Base-by-base conservation (phyloP, 2,888 invertebrate species). In the Sphinx pinastri region DNA sequence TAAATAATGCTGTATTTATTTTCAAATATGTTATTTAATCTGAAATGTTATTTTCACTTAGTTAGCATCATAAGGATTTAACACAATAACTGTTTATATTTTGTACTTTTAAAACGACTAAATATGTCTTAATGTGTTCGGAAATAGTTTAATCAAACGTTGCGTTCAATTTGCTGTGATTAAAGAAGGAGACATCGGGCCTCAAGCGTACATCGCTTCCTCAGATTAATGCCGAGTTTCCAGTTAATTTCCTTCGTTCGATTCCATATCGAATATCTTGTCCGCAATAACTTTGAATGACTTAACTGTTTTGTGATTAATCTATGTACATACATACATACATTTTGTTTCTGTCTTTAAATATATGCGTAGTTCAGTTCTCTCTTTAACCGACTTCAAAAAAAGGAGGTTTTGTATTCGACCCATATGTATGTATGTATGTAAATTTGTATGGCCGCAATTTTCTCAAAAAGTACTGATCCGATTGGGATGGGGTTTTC, bases 211-310 rank as follows among this genome's bases (percentile, higher is more conserved):
- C 85, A 88, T 89, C 89, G 84, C 89, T 88, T 88, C 88, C 88
- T 86, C 77, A 84, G 84, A 90, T 89, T 89, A 89, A 83, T 85
- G 82, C 82, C 81, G 70, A 76, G 81, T 84, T 85, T 86, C 87
- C 84, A 85, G 84, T 86, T 88, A 82, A 91, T 90, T 90, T 91
- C 88, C 91, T 82, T 82, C 79, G 74, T 85, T 84, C 81, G 80
- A 84, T 82, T 83, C 79, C 77, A 77, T 76, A 74, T 73, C 72
- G 75, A 82, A 82, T 76, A 78, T 78, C 71, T 80, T 68, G 59
- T 45, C 19, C 31, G 67, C 52, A 66, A 49, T 70, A 49, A 49
- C 49, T 47, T 60, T 60, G 19, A 13, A 49, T 12, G 11, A 49
- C 49, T 63, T 63, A 63, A 49, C 63, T 63, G 13, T 60, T 59